Base-by-base conservation (phyloP, 2,113 vertebrate genomes). In the Corvus hawaiiensis region DNA sequence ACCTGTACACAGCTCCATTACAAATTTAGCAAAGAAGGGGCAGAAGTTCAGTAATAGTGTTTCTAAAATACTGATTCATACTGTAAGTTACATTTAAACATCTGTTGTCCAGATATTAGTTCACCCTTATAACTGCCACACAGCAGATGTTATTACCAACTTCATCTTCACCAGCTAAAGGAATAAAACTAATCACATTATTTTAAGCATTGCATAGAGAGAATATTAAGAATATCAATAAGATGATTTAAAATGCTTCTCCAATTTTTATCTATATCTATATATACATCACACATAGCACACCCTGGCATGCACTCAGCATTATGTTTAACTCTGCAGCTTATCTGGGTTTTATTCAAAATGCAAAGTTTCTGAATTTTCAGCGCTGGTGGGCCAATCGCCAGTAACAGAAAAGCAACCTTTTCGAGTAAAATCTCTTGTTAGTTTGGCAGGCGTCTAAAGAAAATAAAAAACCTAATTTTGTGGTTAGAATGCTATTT, bases 361-460 rank as follows among this genome's bases (percentile, higher is more conserved):
- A 86, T 14, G 19, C 12, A 33, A 76, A 87, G 37, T 44, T 84
- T 48, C 59, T 55, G 26, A 33, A 93, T 76, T 84, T 89, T 64
- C 27, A 90, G 9, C 0, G 3, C 21, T 44, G 11, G 32, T 46
- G 28, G 56, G 64, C 35, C 2, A 2, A 84, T 33, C 0, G 1
- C 59, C 73, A 78, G 43, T 22, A 79, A 84, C 23, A 64, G 17
- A 88, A 87, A 48, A n/a, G 4, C 3, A 5, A 64, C 78, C 37
- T 88, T 95, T 67, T 28, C 72, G 30, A 78, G 23, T 51, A 84
- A 84, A 93, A 63, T 37, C 22, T 67, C n/a, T 67, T 72, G 19
- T 27, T 61, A 56, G 41, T 33, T 87, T 87, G 73, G 49, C 69
- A 89, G 4, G n/a, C 17, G 41, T 51, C 37, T 84, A 89, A 79